Base-by-base conservation (phyloP, 2,888 invertebrate genomes). In the Dysmachus trigonus region DNA sequence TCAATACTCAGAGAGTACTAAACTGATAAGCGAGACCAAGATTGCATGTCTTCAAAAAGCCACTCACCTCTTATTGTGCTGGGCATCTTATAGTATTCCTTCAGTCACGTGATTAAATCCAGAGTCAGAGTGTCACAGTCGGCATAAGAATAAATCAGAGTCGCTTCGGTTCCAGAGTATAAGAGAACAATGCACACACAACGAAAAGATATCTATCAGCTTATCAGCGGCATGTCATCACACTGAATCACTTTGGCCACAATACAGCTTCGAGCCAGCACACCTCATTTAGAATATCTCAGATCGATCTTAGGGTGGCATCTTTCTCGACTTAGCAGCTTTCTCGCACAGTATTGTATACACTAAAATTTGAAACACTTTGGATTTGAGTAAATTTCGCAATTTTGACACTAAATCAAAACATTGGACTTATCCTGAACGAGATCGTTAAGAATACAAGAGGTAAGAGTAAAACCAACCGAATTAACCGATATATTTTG, bases 41-140 rank as follows among this genome's bases (percentile, higher is more conserved):
- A 62, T 27, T 2, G 62, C 27, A 62, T 27, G 62, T 22, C 27
- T 73, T 73, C 31, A 33, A 35, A 22, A 73, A 35, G 22, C 6
- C 8, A 87, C 88, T 88, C 73, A 89, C 89, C 89, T 89, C 89
- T 87, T 87, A 89, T 89, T 88, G 89, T 89, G 86, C 89, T 89
- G 85, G 89, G 89, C 89, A 89, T 89, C 85, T 88, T 88, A 27
- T 81, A 74, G 27, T 22, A 81, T 38, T 84, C 82, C 82, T 41
- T 51, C 15, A 15, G n/a, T 35, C 31, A 51, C 27, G 79, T 51
- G 27, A 27, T 51, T 47, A 30, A 62, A 62, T 62, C 62, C 62
- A 62, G 62, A 62, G 18, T 62, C 62, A 62, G 62, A 62, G 18
- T 62, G 62, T 62, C 62, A 62, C 62, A 62, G 62, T 10, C 62